Base-by-base conservation (phyloP, 1,140 invertebrate genomes). In the Bombus soroeensis region DNA sequence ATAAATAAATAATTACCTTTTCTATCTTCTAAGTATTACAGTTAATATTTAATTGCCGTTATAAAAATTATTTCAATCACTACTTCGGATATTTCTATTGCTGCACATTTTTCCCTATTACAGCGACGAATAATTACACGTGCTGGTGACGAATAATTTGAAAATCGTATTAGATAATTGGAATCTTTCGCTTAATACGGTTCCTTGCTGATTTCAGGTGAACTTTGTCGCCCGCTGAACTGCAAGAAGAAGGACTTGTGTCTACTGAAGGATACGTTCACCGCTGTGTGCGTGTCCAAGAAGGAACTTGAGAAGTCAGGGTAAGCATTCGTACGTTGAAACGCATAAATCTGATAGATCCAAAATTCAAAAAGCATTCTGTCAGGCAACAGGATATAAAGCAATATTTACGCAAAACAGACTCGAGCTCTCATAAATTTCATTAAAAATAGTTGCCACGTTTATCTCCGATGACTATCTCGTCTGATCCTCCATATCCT, bases 231-330 rank as follows among this genome's bases (percentile, higher is more conserved):
- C 88, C 97, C 98, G 62, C 95, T 98, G 87, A 97, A 98, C 89
- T 98, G 98, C 95, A 98, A 98, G 94, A 98, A 98, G 95, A 97
- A 98, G 94, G 98, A 98, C 94, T 96, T 98, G 71, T 98, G 98
- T 94, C 94, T 98, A 41, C 95, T 98, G 68, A 97, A 98, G 93
- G 97, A 98, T 94, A 96, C 97, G 71, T 98, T 97, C 93, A 98
- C 98, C 25, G 98, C 98, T 32, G 97, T 98, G 47, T 98, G 98
- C 93, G 97, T 98, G 72, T 97, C 97, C 77, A 98, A 98, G 93
- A 98, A 98, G 93, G 98, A 98, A 92, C 95, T 98, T 15, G 96
- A 97, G 89, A 97, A 97, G 90, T 98, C 97, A 93, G 98, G 97
- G 98, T 98, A 95, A 96, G 95, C 94, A 81, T 75, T 85, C 28